These are phyloP conservation scores for Pachyrhynchus sulphureomaculatus DNA, from an alignment of 1,140 invertebrate genomes.

Conservation along the genomic window DNA sequence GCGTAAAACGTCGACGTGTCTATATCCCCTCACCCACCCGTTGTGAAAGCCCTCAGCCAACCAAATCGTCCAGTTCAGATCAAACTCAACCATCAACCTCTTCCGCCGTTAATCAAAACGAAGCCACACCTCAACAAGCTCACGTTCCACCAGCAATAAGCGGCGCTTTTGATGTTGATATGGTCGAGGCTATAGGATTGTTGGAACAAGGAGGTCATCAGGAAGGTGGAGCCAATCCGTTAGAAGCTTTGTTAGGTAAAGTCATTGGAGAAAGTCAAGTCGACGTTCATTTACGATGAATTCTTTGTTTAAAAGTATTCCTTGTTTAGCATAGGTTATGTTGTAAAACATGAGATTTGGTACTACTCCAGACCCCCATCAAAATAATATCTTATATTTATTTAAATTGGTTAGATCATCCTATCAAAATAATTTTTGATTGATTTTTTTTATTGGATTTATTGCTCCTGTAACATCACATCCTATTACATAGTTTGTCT, in stretches of 20 bases:
- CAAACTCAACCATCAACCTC: conserved; percentile 1
- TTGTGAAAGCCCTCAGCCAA: conserved; percentile 61
- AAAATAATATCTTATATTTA: neutral
- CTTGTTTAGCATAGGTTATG: no score
- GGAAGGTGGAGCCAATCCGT: conserved; percentile 48
- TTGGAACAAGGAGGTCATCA: conserved; percentile 34
- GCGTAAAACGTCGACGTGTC: conserved; percentile 71
- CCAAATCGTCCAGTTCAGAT: neutral
- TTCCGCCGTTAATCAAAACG: conserved; percentile 2
- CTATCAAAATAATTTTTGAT: neutral
- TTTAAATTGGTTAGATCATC: neutral
- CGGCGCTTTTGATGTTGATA: conserved; percentile 55
- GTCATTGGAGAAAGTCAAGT: conserved; percentile 28
- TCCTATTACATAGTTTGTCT: no score
- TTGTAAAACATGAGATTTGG: no score
- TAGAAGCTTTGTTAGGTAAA: conserved; percentile 68
- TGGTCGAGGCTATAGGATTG: conserved; percentile 52
- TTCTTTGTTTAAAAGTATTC: neutral
- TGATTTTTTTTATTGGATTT: no score
- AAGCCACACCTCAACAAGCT: neutral
- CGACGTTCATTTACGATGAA: no score
- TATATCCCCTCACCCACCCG: conserved; percentile 80
- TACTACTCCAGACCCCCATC: no score
- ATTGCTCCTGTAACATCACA: no score
- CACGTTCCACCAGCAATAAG: neutral